phyloP scores from a whole-genome alignment of 1,140 invertebrate species.

The Cydia amplana region DNA sequence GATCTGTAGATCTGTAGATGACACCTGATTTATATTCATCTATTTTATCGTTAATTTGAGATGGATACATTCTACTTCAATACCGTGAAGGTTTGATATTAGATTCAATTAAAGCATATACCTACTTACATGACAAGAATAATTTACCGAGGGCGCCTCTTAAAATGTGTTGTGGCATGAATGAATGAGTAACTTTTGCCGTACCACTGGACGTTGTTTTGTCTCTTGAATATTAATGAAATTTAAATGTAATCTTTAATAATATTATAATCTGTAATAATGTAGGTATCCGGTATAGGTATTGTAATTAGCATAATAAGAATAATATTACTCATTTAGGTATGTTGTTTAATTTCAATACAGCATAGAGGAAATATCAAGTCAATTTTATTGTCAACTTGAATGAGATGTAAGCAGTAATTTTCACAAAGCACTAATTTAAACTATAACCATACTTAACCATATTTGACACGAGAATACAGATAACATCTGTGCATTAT shows the following conservation, averaged over 20 bases:
- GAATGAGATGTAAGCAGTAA: neutral
- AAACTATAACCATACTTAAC: too few species aligned
- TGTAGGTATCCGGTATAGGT: neutral
- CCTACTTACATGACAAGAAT: constrained; percentile 19
- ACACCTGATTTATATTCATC: neutral
- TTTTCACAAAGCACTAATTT: too few species aligned
- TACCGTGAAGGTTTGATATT: neutral
- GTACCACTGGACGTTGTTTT: constrained; percentile 22
- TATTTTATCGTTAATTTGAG: neutral
- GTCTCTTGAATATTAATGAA: constrained; percentile 27
- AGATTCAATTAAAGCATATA: neutral
- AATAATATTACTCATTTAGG: neutral
- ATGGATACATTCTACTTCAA: neutral
- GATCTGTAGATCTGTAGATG: neutral
- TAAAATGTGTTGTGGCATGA: constrained; percentile 21
- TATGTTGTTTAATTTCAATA: neutral
- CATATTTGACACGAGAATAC: too few species aligned
- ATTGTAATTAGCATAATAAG: neutral
- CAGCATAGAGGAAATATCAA: neutral
- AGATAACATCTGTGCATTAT: too few species aligned
- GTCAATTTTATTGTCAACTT: neutral
- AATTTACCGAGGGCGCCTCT: constrained; percentile 16
- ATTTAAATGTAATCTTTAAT: constrained; percentile 1
- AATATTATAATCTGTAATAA: neutral
- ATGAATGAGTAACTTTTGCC: constrained; percentile 30